A percentile compares a stretch with the other conserved stretches of the same genome.
phyloP scores from a whole-genome alignment of 2,888 invertebrate genomes.

The Dryocosmus kuriphilus region DNA sequence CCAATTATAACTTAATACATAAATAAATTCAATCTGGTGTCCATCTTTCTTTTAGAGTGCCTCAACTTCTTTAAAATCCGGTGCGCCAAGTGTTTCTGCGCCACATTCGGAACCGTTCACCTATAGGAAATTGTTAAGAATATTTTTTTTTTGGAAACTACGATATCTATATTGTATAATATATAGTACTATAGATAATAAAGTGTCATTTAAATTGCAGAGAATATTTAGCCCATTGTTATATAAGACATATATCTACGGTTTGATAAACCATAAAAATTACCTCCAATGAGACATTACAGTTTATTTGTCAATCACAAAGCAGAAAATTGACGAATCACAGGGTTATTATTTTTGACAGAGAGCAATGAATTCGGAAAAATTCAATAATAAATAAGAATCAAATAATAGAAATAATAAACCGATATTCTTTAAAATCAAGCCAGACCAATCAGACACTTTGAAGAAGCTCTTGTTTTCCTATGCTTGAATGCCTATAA shows the following conservation, averaged over 20 bases:
- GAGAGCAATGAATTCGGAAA: background rate
- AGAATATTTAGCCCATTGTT: constrained; percentile 4
- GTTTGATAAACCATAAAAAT: constrained; percentile 27
- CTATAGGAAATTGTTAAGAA: background rate
- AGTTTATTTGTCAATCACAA: background rate
- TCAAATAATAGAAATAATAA: background rate
- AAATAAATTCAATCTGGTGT: no score
- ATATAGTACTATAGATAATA: background rate
- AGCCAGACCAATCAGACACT: no score
- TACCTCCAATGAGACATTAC: constrained; percentile 16
- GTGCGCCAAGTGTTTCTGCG: no score
- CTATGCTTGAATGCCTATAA: constrained; percentile 30
- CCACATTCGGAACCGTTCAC: no score
- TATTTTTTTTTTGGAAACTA: no score
- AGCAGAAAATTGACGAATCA: constrained; percentile 16
- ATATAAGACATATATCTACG: constrained; percentile 15
- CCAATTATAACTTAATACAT: no score
- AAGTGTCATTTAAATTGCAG: constrained; percentile 1
- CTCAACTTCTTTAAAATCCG: no score
- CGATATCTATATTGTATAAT: no score
- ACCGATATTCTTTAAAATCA: background rate
- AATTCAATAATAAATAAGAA: background rate
- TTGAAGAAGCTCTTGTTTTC: constrained; percentile 14
- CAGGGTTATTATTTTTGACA: background rate
- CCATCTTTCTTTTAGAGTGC: no score